Evolutionary conservation across 2,797 vertebrate species (phyloP).

Genomic region (Esox masquinongy): DNA sequence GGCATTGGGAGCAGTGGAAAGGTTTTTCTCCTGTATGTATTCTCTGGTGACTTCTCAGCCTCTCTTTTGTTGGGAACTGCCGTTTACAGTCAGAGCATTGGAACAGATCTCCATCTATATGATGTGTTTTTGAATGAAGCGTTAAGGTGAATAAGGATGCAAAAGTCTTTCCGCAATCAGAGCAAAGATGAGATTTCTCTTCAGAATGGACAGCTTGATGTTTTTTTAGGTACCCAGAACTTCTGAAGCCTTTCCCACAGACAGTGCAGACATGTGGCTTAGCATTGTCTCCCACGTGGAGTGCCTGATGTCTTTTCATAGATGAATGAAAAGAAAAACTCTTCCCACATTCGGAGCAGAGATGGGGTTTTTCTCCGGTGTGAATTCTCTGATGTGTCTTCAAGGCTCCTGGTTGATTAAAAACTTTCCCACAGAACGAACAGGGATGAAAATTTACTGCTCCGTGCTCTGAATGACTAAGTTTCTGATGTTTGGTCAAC

Average conservation of each 20-base stretch:
- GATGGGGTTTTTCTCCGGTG: conserved; percentile 3
- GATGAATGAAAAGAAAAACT: background rate
- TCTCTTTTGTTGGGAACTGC: background rate
- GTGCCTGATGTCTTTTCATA: conserved; percentile 3
- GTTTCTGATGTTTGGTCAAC: conserved; percentile 1
- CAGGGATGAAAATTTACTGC: background rate
- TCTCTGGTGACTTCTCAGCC: background rate
- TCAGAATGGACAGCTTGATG: background rate
- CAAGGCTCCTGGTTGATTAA: background rate
- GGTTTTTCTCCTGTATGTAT: background rate
- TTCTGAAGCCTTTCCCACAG: background rate
- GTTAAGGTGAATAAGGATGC: background rate
- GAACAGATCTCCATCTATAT: background rate
- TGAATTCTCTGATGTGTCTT: background rate
- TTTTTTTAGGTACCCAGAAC: background rate
- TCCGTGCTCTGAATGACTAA: background rate
- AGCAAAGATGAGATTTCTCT: background rate
- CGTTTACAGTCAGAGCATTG: background rate
- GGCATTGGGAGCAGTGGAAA: background rate
- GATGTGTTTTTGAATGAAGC: background rate
- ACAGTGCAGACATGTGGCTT: background rate
- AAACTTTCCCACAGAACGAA: background rate
- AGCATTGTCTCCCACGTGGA: background rate
- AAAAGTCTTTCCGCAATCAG: background rate
- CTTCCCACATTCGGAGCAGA: background rate